Evolutionary conservation across 1,140 invertebrate genomes (phyloP).

Genomic region (Brachystomella parvula): DNA sequence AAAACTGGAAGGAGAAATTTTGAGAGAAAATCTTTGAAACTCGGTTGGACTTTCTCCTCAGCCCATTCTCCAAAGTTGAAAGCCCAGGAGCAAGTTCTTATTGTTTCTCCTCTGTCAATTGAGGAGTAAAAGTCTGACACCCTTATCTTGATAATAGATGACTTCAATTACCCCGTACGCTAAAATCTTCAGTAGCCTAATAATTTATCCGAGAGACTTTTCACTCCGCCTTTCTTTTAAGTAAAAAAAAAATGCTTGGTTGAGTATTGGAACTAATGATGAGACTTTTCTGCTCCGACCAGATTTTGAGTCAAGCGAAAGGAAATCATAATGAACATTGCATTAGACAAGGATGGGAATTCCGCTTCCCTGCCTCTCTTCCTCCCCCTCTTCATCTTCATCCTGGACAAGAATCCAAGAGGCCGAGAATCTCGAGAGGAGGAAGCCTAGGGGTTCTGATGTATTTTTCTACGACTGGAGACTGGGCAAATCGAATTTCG

Average conservation of each 20-base stretch:
- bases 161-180: constrained; percentile 4
- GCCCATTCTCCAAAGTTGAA: neutral
- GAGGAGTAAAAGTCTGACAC: neutral
- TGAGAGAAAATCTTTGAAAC: neutral
- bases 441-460: no score
- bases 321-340: constrained; percentile 7
- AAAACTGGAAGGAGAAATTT: neutral
- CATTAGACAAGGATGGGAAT: constrained; percentile 18
- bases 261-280: no score
- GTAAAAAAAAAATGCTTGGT: no score
- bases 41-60: neutral
- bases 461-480: no score
- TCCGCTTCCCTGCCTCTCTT: constrained; percentile 27
- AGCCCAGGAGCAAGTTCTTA: neutral
- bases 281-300: neutral
- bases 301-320: neutral
- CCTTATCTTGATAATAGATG: neutral
- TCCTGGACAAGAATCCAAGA: neutral
- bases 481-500: no score
- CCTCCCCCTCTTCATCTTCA: neutral
- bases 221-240: no score
- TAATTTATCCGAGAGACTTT: no score
- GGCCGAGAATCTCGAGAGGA: no score
- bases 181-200: no score
- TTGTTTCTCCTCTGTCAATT: neutral